A percentile compares a stretch with the other conserved stretches of the same genome.
These are phyloP conservation scores for Trogon melanurus DNA, from an alignment of 2,113 vertebrate species.

Conservation along the genomic window DNA sequence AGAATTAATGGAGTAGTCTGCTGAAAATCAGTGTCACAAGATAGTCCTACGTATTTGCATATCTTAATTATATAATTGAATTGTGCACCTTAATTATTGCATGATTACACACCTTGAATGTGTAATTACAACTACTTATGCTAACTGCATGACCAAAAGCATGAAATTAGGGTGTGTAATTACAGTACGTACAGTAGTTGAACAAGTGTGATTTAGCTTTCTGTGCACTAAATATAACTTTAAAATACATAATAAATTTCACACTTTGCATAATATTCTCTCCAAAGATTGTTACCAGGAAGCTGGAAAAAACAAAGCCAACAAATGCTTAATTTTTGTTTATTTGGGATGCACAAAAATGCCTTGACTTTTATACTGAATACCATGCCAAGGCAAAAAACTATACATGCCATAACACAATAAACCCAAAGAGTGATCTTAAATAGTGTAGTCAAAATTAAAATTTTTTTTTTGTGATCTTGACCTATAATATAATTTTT, in stretches of 20 bases:
- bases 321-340: background rate
- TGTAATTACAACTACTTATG: constrained; percentile 57
- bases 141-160: constrained; percentile 59
- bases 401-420: rapidly evolving
- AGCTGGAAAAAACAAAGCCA: background rate
- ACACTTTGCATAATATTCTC: background rate
- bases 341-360: background rate
- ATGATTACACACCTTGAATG: constrained; percentile 50
- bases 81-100: constrained; percentile 55
- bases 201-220: constrained; percentile 25
- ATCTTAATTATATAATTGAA: constrained; percentile 56
- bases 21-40: constrained; percentile 29
- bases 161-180: constrained; percentile 45
- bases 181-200: constrained; percentile 10
- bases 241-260: background rate
- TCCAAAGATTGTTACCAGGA: background rate
- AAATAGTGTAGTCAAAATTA: background rate
- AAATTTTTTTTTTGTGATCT: background rate
- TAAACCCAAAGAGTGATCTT: background rate
- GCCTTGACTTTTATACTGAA: background rate
- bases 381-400: background rate
- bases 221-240: background rate
- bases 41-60: constrained; percentile 35
- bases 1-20: background rate
- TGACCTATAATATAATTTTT: background rate